Evolutionary conservation across 2,113 vertebrate species (phyloP), one percentile per base, ranked within the genome.

Genomic region (Corythaeola cristata): DNA sequence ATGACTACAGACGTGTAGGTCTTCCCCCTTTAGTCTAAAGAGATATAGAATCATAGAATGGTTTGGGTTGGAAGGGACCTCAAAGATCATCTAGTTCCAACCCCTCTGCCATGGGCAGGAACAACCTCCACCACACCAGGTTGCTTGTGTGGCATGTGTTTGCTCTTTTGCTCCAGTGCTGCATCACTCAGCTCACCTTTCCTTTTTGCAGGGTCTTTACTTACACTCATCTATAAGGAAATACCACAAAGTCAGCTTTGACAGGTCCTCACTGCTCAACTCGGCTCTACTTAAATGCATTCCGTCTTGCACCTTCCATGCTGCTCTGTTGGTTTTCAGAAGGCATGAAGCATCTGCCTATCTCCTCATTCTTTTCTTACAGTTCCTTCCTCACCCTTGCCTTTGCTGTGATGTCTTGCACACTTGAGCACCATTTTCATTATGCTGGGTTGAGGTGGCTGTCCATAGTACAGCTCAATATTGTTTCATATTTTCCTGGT

Each of bases 1-100:
- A 68, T 33, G 44, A 22, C 11, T 64, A 37, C 10, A 52, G 33
- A 21, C 2, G 1, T n/a, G 21, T 30, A 8, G 2, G 0, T 8
- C 15, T 86, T 60, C 33, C 8, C 32, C 21, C 23, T 20, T 35
- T 8, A 30, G 4, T 27, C 9, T 41, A 41, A 49, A 49, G 41
- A 53, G 15, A 24, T 44, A 44, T 44, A 44, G 41, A 44, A 44
- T 44, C 41, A 44, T 44, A 44, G 14, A 44, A 44, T 44, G 14
- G 41, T 44, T 44, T 44, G 41, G 41, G 41, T 44, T 44, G 41
- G 41, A 44, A 44, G 41, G 41, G 41, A 44, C 41, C 41, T 44
- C 41, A 44, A 44, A 44, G 41, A 44, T 44, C 10, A 14, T 44
- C 41, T 44, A 44, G 41, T 44, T 44, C 41, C 41, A 44, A 44